Evolutionary conservation across 2,113 vertebrate genomes (phyloP).

Genomic region (Podarcis raffonei): DNA sequence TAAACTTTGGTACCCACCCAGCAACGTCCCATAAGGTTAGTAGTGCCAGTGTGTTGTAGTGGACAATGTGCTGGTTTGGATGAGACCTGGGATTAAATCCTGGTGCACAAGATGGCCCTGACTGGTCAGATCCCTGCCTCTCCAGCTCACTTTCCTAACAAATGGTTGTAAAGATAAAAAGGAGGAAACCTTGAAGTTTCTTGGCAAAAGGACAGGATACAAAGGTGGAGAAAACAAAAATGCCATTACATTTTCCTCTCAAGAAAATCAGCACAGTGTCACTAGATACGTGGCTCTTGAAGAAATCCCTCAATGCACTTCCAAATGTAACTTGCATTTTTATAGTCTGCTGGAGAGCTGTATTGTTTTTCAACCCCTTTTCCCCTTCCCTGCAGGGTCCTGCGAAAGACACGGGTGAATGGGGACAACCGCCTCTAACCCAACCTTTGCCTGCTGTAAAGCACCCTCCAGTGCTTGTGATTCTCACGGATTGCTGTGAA

Average conservation of each 20-base stretch:
- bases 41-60: not conserved
- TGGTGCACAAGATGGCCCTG: too few species aligned
- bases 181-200: not conserved
- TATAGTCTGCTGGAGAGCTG: not conserved
- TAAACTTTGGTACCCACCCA: not conserved
- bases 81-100: too few species aligned
- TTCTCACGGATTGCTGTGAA: slow-evolving; percentile 86
- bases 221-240: not conserved
- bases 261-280: not conserved
- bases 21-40: not conserved
- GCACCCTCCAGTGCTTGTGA: slow-evolving; percentile 82
- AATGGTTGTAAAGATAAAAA: too few species aligned
- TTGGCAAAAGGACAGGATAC: not conserved
- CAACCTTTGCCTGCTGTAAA: slow-evolving; percentile 46
- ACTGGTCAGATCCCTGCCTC: not conserved
- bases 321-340: not conserved
- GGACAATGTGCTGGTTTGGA: not conserved
- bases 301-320: not conserved
- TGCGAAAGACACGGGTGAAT: slow-evolving; percentile 89
- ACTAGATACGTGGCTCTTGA: not conserved
- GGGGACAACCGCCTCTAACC: slow-evolving; percentile 92
- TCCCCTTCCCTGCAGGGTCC: slow-evolving; percentile 73
- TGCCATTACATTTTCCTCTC: not conserved
- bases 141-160: not conserved
- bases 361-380: slow-evolving; percentile 4